phyloP scores from a whole-genome alignment of 2,113 vertebrate species.

The Etia nguti region DNA sequence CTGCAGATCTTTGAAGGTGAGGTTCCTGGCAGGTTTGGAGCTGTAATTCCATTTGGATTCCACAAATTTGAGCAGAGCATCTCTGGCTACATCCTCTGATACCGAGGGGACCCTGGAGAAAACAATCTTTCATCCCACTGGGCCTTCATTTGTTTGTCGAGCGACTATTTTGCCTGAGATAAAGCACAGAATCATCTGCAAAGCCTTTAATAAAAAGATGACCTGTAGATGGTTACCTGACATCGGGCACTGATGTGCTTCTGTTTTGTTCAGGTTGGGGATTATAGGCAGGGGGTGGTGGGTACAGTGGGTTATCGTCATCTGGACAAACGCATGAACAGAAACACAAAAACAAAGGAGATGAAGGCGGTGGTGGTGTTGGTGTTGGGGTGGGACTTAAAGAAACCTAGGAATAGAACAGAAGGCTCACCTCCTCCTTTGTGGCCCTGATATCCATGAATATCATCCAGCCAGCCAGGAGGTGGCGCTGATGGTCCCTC shows the following conservation, averaged over 20 bases:
- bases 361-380: not conserved
- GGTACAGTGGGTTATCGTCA: conserved; percentile 56
- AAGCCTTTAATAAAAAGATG: not conserved
- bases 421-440: conserved; percentile 37
- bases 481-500: conserved; percentile 60
- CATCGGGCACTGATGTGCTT: conserved; percentile 61
- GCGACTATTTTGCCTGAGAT: not conserved
- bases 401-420: not conserved
- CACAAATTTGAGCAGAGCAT: conserved; percentile 75
- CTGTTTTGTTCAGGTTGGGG: conserved; percentile 64
- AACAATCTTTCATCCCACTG: not conserved
- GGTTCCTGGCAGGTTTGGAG: conserved; percentile 67
- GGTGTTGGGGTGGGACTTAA: not conserved
- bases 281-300: conserved; percentile 62
- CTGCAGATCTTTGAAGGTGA: conserved; percentile 72
- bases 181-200: not conserved
- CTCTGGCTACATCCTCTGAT: conserved; percentile 74
- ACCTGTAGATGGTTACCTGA: conserved; percentile 43
- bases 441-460: conserved; percentile 46
- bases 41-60: conserved; percentile 76
- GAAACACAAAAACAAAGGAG: not conserved
- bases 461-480: conserved; percentile 65
- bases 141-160: not conserved
- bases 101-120: conserved; percentile 67
- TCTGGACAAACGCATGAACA: conserved; percentile 5